Base-by-base conservation (phyloP, 2,797 vertebrate species). In the Pristis pectinata region DNA sequence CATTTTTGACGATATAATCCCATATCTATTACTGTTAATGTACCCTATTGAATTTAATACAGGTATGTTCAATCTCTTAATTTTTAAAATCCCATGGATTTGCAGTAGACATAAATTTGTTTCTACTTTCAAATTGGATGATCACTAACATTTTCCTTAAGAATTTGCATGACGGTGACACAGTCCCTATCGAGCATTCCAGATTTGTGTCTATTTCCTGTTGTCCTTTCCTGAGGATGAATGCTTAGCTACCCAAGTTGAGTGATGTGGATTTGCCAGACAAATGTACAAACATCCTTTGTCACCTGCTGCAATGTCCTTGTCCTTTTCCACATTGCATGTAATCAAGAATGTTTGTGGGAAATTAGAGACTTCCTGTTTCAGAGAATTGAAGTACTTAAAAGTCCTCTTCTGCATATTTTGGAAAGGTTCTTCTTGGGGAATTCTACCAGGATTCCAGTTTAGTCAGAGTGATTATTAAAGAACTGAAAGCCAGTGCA, bases 401-500 rank as follows among this genome's bases (percentile, higher is more conserved):
- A 61, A 27, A 27, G 74, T 67, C 27, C 64, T 85, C 44, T 80
- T 53, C 56, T 80, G 19, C 77, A 49, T 94, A 24, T 95, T 96
- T 77, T 59, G 44, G 70, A 49, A 96, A 99, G 99, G 98, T 99
- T 94, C 98, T 99, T 27, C 98, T 99, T 53, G 99, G 99, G 95
- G 99, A 99, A 96, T 98, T 98, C 96, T 99, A 98, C 96, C 98
- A 98, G 0, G 98, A 99, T 95, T 97, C 97, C 2, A 98, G 98
- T 17, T 97, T 98, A 67, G 95, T 98, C 92, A 97, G 98, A 96
- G 98, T 98, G 0, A 97, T 99, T 94, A 98, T 99, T 95, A 98
- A 99, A 96, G 99, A 99, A 96, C 95, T 99, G 95, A 99, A 99
- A 96, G 98, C 98, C 79, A 99, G 98, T 94, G 98, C 98, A 3